Conservation (phyloP, 1,140 invertebrate genomes). For the Apolygus lucorum region DNA sequence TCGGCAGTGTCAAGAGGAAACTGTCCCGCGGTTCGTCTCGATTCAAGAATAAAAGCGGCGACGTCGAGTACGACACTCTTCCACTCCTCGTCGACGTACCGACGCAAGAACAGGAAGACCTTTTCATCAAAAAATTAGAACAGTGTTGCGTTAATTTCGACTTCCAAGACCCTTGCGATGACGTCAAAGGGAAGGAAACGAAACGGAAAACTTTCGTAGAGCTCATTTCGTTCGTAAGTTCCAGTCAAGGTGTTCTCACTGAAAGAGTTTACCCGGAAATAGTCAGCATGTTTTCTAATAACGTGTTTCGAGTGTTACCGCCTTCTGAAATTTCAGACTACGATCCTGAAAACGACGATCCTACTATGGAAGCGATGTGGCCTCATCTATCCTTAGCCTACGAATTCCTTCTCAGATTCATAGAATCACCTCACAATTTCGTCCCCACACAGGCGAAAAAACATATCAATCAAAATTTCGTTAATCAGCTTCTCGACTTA, state of each 20-base stretch:
- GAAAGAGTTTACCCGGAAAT: constrained; percentile 5
- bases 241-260: neutral
- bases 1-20: neutral
- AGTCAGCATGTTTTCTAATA: constrained; percentile 63
- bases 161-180: neutral
- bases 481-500: constrained; percentile 80
- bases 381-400: constrained; percentile 90
- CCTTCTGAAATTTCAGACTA: constrained; percentile 98
- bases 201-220: neutral
- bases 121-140: neutral
- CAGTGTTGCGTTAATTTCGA: neutral
- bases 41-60: neutral
- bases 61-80: neutral
- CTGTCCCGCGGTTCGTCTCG: neutral
- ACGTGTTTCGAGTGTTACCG: constrained; percentile 95
- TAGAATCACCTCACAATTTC: constrained; percentile 88
- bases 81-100: neutral
- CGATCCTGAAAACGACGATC: constrained; percentile 99
- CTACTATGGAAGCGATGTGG: constrained; percentile 94
- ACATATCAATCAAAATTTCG: constrained; percentile 97
- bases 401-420: constrained; percentile 92
- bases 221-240: neutral
- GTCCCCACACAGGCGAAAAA: constrained; percentile 92
- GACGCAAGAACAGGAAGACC: neutral
- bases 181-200: neutral